Evolutionary conservation across 2,113 vertebrate species (phyloP).

Genomic region (Dicentrarchus labrax): DNA sequence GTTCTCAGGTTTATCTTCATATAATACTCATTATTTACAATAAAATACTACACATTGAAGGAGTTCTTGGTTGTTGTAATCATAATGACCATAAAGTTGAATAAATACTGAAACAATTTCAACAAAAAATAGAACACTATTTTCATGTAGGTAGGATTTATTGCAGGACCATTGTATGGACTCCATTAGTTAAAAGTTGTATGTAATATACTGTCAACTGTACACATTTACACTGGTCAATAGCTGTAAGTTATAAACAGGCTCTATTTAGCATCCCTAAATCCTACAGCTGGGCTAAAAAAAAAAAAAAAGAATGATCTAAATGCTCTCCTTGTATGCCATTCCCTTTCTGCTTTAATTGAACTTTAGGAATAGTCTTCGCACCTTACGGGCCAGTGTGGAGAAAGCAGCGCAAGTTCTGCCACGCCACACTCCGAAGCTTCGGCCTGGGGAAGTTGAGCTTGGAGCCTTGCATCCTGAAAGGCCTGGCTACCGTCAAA

Average conservation of each 20-base stretch:
- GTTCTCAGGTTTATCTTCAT: not conserved
- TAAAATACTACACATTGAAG: no score
- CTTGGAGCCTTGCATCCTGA: conserved; percentile 91
- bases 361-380: conserved; percentile 92
- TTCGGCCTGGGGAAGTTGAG: conserved; percentile 94
- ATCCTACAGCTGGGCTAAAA: no score
- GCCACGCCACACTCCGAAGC: conserved; percentile 89
- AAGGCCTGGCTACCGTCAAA: conserved; percentile 89
- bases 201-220: no score
- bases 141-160: not conserved
- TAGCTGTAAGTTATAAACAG: no score
- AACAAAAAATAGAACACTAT: not conserved
- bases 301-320: no score
- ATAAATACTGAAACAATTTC: not conserved
- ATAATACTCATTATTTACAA: not conserved
- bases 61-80: not conserved
- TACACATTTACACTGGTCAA: no score
- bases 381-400: conserved; percentile 93
- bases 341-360: conserved; percentile 23
- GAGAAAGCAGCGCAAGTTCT: conserved; percentile 94
- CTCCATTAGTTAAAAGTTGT: no score
- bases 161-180: no score
- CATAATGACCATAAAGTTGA: no score
- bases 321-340: not conserved
- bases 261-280: no score